Evolutionary conservation across 2,797 vertebrate species (phyloP).

Genomic region (Eulemur rubriventer): DNA sequence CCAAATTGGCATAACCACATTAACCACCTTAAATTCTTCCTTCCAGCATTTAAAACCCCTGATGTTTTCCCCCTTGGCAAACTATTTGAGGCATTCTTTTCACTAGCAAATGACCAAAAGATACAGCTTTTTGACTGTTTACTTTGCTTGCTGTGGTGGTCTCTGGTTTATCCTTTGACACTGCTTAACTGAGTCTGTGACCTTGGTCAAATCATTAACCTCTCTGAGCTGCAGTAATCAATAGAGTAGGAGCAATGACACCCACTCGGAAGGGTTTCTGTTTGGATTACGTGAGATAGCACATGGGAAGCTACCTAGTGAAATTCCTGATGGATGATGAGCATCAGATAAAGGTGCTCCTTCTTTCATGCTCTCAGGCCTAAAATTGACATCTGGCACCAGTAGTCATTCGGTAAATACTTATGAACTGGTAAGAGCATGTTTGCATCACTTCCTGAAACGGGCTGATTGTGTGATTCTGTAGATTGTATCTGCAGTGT

Average conservation of each 20-base stretch:
- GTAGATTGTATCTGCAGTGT: background rate
- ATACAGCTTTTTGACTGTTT: background rate
- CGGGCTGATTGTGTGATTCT: background rate
- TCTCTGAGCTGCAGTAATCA: background rate
- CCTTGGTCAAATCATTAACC: background rate
- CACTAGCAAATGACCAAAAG: background rate
- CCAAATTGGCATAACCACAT: background rate
- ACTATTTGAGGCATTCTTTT: background rate
- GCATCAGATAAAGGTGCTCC: background rate
- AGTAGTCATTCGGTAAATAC: background rate
- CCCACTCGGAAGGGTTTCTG: background rate
- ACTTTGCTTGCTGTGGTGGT: background rate
- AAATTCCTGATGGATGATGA: background rate
- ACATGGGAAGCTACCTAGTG: background rate
- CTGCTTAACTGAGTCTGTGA: background rate
- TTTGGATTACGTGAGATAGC: background rate
- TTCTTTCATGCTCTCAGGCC: background rate
- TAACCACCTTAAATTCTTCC: background rate
- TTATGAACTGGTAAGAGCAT: background rate
- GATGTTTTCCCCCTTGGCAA: background rate
- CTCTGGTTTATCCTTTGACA: background rate
- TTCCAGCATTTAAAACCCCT: background rate
- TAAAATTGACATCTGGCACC: background rate
- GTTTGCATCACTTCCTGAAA: background rate
- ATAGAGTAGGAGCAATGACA: background rate